Evolutionary conservation across 2,113 vertebrate species (phyloP).

Genomic region (Charina bottae): DNA sequence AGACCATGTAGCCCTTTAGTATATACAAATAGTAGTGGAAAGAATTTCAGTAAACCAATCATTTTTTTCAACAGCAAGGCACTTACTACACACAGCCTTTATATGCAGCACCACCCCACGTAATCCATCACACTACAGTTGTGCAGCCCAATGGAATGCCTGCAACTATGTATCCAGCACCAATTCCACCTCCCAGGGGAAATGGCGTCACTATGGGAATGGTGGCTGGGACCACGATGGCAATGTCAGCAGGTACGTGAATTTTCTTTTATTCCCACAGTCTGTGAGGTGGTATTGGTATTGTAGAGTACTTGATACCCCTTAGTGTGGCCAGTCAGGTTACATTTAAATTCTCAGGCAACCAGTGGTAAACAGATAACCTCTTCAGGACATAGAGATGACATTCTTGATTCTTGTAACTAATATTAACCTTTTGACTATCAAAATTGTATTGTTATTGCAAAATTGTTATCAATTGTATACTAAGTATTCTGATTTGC

Average conservation of each 20-base stretch:
- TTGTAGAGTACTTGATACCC: neutral
- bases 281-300: neutral
- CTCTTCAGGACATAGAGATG: neutral
- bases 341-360: neutral
- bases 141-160: conserved; percentile 99
- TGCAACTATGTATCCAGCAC: conserved; percentile 91
- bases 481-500: neutral
- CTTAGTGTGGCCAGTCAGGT: neutral
- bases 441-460: too few species aligned
- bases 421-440: neutral
- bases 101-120: conserved; percentile 95
- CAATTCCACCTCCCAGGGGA: conserved; percentile 80
- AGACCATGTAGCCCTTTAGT: neutral
- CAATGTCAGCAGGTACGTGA: conserved; percentile 94
- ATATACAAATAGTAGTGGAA: neutral
- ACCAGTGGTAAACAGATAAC: neutral
- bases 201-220: conserved; percentile 94
- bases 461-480: too few species aligned
- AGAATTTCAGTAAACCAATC: neutral
- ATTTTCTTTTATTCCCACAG: fast-evolving
- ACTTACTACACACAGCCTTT: conserved; percentile 97
- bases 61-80: conserved; percentile 85
- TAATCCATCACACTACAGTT: conserved; percentile 99
- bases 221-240: conserved; percentile 98
- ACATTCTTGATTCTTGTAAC: neutral